Evolutionary conservation across 2,113 vertebrate species (phyloP).

Genomic region (Triplophysa rosa): DNA sequence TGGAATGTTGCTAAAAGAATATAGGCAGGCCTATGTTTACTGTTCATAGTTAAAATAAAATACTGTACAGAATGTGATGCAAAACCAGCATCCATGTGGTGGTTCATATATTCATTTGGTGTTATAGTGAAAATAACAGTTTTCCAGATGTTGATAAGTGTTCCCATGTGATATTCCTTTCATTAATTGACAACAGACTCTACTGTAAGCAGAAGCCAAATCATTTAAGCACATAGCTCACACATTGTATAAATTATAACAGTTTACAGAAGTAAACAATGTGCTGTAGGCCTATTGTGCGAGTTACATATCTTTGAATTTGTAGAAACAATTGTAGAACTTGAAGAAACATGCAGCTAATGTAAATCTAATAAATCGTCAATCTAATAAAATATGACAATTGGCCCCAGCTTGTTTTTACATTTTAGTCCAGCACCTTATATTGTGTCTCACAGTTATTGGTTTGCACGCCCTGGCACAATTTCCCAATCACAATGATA

Average conservation of each 20-base stretch:
- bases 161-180: conserved; percentile 50
- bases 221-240: conserved; percentile 1
- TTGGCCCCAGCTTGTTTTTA: not conserved
- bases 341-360: no score
- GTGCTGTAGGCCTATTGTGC: not conserved
- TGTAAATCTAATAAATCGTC: no score
- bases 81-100: not conserved
- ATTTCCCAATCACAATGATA: conserved; percentile 80
- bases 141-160: not conserved
- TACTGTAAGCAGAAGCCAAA: conserved; percentile 4
- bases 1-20: no score
- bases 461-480: conserved; percentile 64
- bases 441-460: conserved; percentile 63
- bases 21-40: not conserved
- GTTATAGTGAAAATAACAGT: not conserved
- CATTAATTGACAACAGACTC: conserved; percentile 8
- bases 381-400: not conserved
- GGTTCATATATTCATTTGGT: not conserved
- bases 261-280: not conserved
- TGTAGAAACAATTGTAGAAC: no score
- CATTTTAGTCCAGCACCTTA: not conserved
- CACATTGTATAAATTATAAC: not conserved
- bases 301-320: not conserved
- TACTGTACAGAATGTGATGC: not conserved
- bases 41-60: no score